Evolutionary conservation across 2,797 vertebrate species (phyloP).

Genomic region (Amazona ochrocephala): DNA sequence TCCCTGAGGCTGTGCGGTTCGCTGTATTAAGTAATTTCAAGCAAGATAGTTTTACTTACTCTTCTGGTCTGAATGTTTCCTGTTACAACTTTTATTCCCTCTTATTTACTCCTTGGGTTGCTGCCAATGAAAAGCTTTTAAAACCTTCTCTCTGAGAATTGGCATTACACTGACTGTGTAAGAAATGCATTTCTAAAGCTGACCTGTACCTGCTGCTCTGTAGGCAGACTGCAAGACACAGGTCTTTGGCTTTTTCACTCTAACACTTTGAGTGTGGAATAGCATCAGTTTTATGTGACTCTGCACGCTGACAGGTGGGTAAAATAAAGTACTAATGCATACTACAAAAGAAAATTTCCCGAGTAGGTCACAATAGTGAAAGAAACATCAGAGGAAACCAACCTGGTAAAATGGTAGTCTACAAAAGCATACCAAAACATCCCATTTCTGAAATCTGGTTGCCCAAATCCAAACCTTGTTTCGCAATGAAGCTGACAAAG

Average conservation of each 20-base stretch:
- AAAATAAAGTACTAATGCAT: neutral
- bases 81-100: constrained; percentile 69
- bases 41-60: constrained; percentile 56
- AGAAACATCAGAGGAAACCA: neutral
- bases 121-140: constrained; percentile 51
- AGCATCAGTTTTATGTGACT: constrained; percentile 12
- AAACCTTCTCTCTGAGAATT: constrained; percentile 16
- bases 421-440: neutral
- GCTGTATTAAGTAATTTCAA: constrained; percentile 49
- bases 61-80: constrained; percentile 52
- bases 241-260: constrained; percentile 26
- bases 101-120: constrained; percentile 66
- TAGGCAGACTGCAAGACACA: constrained; percentile 4
- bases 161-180: neutral
- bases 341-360: neutral
- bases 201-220: constrained; percentile 61
- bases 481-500: neutral
- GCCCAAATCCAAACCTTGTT: neutral
- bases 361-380: neutral
- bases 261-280: neutral
- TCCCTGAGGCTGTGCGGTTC: neutral
- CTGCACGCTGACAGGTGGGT: constrained; percentile 19
- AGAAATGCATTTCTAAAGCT: constrained; percentile 50
- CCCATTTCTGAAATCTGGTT: neutral
- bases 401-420: neutral